Evolutionary conservation across 2,797 vertebrate genomes (phyloP), one percentile per base, ranked within the genome.

Genomic region (Schizopygopsis malacanthus): DNA sequence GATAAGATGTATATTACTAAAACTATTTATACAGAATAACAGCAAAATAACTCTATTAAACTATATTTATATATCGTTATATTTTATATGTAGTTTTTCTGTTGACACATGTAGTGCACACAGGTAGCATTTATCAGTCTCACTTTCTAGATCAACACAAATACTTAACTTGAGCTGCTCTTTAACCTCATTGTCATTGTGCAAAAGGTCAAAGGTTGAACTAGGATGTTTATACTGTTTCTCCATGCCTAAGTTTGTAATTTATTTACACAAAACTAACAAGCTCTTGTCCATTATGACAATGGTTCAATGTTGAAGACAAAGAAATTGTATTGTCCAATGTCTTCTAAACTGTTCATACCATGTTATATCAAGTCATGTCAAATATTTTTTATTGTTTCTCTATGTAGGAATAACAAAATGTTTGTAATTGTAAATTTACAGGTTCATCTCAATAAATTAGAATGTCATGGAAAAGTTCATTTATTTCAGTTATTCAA

Each of bases 151-250:
- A 52, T 33, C 10, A 75, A 50, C 43, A 80, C 18, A 50, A 80
- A 47, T 33, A 52, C 20, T 75, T 52, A 6, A 67, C 63, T 67
- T 81, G 5, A 52, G 28, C 28, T 69, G 18, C n/a, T 69, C 18
- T 67, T 50, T 69, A 81, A 81, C 28, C 25, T n/a, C 18, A 15
- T n/a, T 52, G 11, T 80, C 47, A 37, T 67, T 20, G 16, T 80
- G 18, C 43, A 81, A 20, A 39, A 81, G 63, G 28, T 18, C 13
- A 81, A 81, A 69, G 79, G 28, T 52, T 69, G 12, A 33, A 52
- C 22, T 9, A 4, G 7, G 41, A 52, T 65, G 6, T 81, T 81
- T 13, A 37, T 33, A 10, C 43, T 22, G 18, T 69, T 52, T 52
- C 11, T 16, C 45, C 28, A 52, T 69, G 12, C 20, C 11, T 52